These are phyloP conservation scores for Otis tarda DNA, from an alignment of 2,113 vertebrate species.

Conservation along the genomic window DNA sequence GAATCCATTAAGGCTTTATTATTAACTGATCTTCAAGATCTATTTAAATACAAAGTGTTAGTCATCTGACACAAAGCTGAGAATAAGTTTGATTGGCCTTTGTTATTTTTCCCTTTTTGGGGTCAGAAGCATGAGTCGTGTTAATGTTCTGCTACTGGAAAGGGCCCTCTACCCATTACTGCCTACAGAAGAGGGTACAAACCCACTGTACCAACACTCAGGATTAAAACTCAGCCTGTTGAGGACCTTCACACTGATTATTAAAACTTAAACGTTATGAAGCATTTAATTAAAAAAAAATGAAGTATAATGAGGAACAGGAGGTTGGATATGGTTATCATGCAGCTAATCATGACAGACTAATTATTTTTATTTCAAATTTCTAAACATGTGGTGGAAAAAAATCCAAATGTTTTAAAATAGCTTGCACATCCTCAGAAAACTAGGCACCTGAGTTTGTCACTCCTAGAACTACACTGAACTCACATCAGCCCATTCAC, in stretches of 20 bases:
- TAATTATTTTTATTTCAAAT: background rate
- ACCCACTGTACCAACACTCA: fast-evolving
- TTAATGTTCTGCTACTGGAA: background rate
- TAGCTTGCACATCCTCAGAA: background rate
- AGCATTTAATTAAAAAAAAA: background rate
- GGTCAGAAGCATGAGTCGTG: background rate
- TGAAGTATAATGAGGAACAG: background rate
- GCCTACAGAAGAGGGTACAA: background rate
- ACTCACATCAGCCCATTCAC: background rate
- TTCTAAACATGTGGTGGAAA: background rate
- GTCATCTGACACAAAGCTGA: background rate
- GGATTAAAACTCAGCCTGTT: background rate
- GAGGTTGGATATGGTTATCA: background rate
- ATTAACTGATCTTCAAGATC: slow-evolving; percentile 5
- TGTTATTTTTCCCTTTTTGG: background rate
- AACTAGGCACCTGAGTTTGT: background rate
- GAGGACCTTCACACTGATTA: background rate
- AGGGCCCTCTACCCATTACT: background rate
- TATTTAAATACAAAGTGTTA: background rate
- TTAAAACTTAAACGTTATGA: background rate
- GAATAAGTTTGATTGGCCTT: background rate
- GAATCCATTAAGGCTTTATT: slow-evolving; percentile 9
- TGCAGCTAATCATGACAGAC: background rate
- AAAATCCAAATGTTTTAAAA: background rate
- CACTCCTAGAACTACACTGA: background rate